Percentiles rank a stretch among this genome's conserved stretches.
These are phyloP conservation scores for Rhingia campestris DNA, from an alignment of 2,888 invertebrate genomes.

Conservation along the genomic window DNA sequence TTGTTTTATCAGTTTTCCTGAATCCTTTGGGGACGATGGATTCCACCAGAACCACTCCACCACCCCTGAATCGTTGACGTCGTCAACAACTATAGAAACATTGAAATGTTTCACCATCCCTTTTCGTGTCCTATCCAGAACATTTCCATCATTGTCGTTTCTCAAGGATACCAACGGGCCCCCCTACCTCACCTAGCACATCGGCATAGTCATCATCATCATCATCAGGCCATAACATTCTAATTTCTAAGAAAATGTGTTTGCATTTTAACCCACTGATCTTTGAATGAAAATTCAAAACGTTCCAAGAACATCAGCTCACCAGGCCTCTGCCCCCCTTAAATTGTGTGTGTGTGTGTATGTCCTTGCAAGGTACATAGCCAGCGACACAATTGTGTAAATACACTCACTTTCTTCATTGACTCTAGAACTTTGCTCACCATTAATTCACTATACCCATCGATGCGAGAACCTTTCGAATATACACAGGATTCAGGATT, in stretches of 20 bases:
- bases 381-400: conserved; percentile 44
- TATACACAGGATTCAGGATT: conserved; percentile 2
- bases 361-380: conserved; percentile 33
- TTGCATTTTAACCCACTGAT: conserved; percentile 65
- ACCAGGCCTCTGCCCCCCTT: neutral
- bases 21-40: conserved; percentile 12
- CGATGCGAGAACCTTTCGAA: conserved; percentile 56
- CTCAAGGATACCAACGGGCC: conserved; percentile 7
- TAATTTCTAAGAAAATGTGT: conserved; percentile 63
- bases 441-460: conserved; percentile 61
- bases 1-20: conserved; percentile 55
- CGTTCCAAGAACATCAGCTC: neutral
- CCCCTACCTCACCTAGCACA: neutral
- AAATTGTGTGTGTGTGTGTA: conserved; percentile 23
- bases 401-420: conserved; percentile 63
- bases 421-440: conserved; percentile 62
- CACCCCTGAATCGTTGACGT: neutral
- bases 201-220: conserved; percentile 35
- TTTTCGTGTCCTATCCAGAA: conserved; percentile 29
- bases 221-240: conserved; percentile 55
- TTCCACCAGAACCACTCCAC: neutral
- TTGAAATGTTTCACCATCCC: conserved; percentile 43
- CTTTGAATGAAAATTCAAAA: conserved; percentile 51
- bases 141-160: conserved; percentile 29
- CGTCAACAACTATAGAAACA: conserved; percentile 32